Conservation (phyloP, 2,113 vertebrate genomes). For the Stomatorhinus ivindoensis region DNA sequence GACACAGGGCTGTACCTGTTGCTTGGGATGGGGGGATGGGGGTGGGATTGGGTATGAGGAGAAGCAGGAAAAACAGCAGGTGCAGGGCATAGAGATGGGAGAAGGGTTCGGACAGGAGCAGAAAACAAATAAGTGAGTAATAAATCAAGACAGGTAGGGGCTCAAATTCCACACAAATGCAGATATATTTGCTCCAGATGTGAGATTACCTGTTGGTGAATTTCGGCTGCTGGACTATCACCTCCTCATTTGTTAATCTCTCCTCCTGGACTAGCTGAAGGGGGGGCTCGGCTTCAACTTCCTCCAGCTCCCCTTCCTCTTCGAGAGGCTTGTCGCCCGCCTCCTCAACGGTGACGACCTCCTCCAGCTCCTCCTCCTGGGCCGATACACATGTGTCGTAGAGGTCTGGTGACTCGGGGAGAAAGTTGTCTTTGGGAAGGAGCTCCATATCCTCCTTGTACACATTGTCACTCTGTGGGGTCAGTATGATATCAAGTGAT, state of each 20-base stretch:
- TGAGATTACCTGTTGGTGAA: slow-evolving; percentile 4
- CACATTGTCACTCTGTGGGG: slow-evolving; percentile 38
- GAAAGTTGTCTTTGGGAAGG: neutral
- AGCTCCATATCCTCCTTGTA: neutral
- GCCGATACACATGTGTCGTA: neutral
- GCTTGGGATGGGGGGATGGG: neutral
- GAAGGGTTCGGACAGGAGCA: neutral
- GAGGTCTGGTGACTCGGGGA: neutral
- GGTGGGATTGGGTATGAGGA: neutral
- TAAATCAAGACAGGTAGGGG: neutral
- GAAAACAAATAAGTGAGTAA: neutral
- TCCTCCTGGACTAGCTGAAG: slow-evolving; percentile 30
- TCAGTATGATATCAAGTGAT: neutral
- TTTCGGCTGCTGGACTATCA: slow-evolving; percentile 31
- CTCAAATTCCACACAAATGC: neutral
- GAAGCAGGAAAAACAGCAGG: neutral
- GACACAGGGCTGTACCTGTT: neutral
- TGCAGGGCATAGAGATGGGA: neutral
- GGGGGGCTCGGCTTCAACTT: slow-evolving; percentile 34
- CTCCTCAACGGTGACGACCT: slow-evolving; percentile 39
- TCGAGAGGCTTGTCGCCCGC: slow-evolving; percentile 37
- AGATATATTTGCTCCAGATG: neutral
- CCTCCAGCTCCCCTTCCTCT: slow-evolving; percentile 29
- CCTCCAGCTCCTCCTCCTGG: slow-evolving; percentile 31
- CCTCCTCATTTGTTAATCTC: slow-evolving; percentile 16